Conservation (phyloP, 92 coral and sea anemone species). For the Palythoa grandiflora region DNA sequence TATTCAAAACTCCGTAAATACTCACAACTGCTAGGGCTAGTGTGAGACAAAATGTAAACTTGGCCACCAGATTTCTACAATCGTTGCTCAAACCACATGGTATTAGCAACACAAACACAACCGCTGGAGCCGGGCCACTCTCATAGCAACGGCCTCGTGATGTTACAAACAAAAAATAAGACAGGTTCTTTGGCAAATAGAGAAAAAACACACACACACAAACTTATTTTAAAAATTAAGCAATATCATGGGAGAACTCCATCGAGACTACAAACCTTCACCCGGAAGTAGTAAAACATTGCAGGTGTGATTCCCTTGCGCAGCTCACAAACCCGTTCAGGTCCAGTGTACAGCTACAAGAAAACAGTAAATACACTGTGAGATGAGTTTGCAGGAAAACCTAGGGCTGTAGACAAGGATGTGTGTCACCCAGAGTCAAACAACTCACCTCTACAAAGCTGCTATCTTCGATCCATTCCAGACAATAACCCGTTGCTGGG, state of each 20-base stretch:
- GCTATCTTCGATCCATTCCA: conserved; percentile 87
- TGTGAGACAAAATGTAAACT: too few relatives aligned
- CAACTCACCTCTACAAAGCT: conserved; percentile 81
- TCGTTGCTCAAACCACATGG: not conserved
- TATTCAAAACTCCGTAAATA: too few relatives aligned
- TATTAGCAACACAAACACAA: not conserved
- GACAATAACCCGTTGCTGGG: conserved; percentile 87
- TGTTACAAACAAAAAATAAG: too few relatives aligned
- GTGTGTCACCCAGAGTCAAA: not conserved
- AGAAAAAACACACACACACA: not conserved
- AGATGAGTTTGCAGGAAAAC: not conserved
- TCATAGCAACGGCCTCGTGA: too few relatives aligned
- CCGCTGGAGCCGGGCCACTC: not conserved
- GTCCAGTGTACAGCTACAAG: conserved; percentile 85
- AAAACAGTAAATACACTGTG: not conserved
- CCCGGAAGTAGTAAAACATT: conserved; percentile 88
- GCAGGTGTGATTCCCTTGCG: conserved; percentile 92
- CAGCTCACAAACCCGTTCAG: conserved; percentile 82
- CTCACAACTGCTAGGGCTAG: too few relatives aligned
- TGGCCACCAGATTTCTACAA: too few relatives aligned
- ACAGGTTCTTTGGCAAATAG: too few relatives aligned
- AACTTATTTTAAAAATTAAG: not conserved
- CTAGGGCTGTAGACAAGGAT: too few relatives aligned
- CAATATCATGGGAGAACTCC: too few relatives aligned
- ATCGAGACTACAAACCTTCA: conserved; percentile 73